Conservation (phyloP, 2,113 vertebrate genomes). For the Oplegnathus fasciatus region DNA sequence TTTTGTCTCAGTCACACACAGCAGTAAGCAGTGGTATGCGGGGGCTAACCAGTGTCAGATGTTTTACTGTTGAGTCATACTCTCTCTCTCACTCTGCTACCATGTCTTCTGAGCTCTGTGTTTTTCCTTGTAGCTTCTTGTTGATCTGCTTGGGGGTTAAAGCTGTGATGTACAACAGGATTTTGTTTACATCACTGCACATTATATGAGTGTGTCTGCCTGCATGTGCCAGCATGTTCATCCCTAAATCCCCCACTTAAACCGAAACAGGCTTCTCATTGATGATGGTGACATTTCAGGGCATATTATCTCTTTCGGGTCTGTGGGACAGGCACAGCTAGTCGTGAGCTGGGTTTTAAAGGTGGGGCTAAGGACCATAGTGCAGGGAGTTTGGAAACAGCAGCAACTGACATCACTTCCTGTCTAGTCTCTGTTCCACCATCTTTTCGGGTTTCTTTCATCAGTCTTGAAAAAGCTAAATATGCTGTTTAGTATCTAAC, state of each 20-base stretch:
- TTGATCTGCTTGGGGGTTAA: background rate
- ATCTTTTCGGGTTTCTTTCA: background rate
- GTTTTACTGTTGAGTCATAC: conserved; percentile 63
- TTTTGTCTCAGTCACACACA: conserved; percentile 26
- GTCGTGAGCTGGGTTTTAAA: background rate
- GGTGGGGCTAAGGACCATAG: background rate
- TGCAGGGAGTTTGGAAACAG: background rate
- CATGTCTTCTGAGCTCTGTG: conserved; percentile 5
- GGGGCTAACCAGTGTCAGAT: conserved; percentile 56
- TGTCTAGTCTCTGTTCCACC: background rate
- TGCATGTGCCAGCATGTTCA: background rate
- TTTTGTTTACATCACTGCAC: background rate
- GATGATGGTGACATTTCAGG: background rate
- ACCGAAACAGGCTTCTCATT: background rate
- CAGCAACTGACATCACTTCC: background rate
- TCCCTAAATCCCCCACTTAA: background rate
- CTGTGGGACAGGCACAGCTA: background rate
- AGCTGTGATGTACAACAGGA: background rate
- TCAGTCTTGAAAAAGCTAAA: background rate
- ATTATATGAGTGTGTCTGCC: background rate
- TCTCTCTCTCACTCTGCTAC: conserved; percentile 23
- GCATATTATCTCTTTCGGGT: background rate
- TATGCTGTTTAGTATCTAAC: background rate
- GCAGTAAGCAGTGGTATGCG: conserved; percentile 48
- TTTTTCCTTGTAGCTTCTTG: background rate